Evolutionary conservation across 1,140 invertebrate species (phyloP).

Genomic region (Coelopa frigida): DNA sequence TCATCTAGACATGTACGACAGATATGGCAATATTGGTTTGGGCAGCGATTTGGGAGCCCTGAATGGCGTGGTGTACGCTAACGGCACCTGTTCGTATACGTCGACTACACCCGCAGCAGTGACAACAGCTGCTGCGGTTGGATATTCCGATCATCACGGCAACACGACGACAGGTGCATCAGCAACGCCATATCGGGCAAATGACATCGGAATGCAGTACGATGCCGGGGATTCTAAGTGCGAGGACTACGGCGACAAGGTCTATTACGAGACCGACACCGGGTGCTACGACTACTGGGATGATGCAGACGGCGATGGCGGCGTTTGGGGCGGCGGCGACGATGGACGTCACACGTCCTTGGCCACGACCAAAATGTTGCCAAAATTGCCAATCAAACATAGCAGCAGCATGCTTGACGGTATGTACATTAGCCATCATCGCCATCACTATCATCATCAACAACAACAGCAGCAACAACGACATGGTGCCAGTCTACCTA

Average conservation of each 20-base stretch:
- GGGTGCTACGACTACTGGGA: slow-evolving; percentile 4
- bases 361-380: slow-evolving; percentile 20
- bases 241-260: too few species aligned
- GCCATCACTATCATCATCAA: too few species aligned
- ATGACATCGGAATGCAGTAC: too few species aligned
- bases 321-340: slow-evolving; percentile 57
- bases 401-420: slow-evolving; percentile 23
- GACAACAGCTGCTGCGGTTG: too few species aligned
- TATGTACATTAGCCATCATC: slow-evolving; percentile 22
- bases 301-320: slow-evolving; percentile 27
- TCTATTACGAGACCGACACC: too few species aligned
- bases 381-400: slow-evolving; percentile 17
- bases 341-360: slow-evolving; percentile 15
- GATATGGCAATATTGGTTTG: neutral
- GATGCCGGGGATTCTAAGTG: too few species aligned
- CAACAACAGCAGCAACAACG: slow-evolving; percentile 11
- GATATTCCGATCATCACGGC: too few species aligned
- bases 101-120: too few species aligned
- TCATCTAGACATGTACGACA: slow-evolving; percentile 12
- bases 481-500: slow-evolving; percentile 23
- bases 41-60: neutral
- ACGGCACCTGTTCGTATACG: too few species aligned
- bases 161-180: too few species aligned
- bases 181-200: too few species aligned
- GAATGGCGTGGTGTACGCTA: neutral